Percentiles rank a stretch among this genome's conserved stretches.
Evolutionary conservation across 2,113 vertebrate species (phyloP).

Genomic region (Phocoena sinus): DNA sequence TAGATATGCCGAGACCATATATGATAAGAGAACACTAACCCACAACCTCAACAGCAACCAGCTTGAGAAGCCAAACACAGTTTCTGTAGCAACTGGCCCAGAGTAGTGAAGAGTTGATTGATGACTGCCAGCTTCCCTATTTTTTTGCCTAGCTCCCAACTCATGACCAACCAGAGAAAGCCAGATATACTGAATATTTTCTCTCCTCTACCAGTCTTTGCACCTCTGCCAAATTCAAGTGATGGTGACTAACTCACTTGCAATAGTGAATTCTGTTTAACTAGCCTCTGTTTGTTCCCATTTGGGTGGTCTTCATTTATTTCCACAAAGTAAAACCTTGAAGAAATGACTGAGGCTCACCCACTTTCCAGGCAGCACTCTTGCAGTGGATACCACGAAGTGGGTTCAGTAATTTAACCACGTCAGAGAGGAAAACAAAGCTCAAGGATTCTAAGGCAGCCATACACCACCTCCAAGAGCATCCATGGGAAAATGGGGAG

Average conservation of each 20-base stretch:
- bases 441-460: too few species aligned
- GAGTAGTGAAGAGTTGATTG: not conserved
- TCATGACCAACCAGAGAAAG: not conserved
- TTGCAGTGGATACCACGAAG: too few species aligned
- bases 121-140: not conserved
- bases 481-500: too few species aligned
- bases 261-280: not conserved
- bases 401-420: too few species aligned
- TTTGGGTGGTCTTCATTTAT: not conserved
- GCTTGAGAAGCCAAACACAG: not conserved
- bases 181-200: not conserved
- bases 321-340: not conserved
- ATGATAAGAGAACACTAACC: not conserved
- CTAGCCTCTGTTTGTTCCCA: not conserved
- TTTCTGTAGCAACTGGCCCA: not conserved
- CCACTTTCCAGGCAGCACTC: too few species aligned
- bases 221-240: not conserved
- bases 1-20: not conserved
- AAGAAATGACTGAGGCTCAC: not conserved
- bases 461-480: too few species aligned
- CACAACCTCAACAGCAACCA: not conserved
- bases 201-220: not conserved
- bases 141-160: not conserved
- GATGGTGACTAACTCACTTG: not conserved
- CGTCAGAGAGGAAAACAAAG: too few species aligned